Evolutionary conservation across 1,140 invertebrate genomes (phyloP).

Genomic region (Drosophila novamexicana): DNA sequence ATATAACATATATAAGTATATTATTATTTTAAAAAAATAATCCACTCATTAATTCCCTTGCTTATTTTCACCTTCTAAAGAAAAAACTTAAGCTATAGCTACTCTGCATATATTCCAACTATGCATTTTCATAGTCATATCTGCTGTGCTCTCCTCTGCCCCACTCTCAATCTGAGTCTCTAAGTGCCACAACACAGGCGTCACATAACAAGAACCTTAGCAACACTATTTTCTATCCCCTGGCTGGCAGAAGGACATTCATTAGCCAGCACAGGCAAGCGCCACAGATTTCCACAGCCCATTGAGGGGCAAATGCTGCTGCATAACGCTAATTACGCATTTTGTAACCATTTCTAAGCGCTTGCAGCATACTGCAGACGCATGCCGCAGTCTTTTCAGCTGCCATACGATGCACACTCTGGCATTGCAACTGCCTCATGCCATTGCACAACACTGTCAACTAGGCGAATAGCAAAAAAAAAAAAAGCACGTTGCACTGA

Average conservation of each 20-base stretch:
- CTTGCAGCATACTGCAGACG: slow-evolving; percentile 35
- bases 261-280: slow-evolving; percentile 24
- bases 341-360: slow-evolving; percentile 75
- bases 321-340: slow-evolving; percentile 80
- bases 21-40: no score
- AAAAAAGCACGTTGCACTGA: slow-evolving; percentile 54
- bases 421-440: slow-evolving; percentile 5
- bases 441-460: slow-evolving; percentile 30
- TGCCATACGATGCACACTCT: background rate
- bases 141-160: background rate
- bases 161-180: background rate
- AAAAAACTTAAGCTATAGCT: no score
- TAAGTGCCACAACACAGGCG: background rate
- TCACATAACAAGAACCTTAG: slow-evolving; percentile 4
- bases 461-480: slow-evolving; percentile 37
- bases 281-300: background rate
- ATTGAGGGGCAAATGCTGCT: slow-evolving; percentile 49
- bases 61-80: no score
- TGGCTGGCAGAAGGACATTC: slow-evolving; percentile 31
- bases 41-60: no score
- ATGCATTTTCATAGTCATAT: no score
- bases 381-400: slow-evolving; percentile 43
- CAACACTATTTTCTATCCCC: slow-evolving; percentile 20
- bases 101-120: no score
- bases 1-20: no score